A percentile compares a stretch with the other conserved stretches of the same genome.
phyloP scores from a whole-genome alignment of 2,797 vertebrate species.

The Tympanoctomys barrerae region DNA sequence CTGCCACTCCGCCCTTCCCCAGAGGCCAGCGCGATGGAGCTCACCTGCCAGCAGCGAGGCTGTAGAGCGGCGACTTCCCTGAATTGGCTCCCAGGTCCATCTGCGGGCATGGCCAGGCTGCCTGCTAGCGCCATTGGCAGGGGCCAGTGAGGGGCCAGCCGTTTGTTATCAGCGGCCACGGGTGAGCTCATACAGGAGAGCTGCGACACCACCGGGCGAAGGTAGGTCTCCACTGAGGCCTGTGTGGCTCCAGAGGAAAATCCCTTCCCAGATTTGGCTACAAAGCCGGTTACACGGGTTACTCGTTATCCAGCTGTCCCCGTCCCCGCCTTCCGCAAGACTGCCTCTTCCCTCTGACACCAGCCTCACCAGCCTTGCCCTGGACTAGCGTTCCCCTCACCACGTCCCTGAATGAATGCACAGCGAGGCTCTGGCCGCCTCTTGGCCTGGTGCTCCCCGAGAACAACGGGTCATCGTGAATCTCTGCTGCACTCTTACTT shows the following conservation, averaged over 20 bases:
- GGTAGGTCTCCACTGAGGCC: not conserved
- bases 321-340: not conserved
- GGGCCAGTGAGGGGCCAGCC: not conserved
- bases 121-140: too few relatives aligned
- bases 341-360: not conserved
- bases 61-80: too few relatives aligned
- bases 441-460: too few relatives aligned
- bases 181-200: not conserved
- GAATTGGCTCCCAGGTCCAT: too few relatives aligned
- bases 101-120: not conserved
- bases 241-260: not conserved
- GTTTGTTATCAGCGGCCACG: too few relatives aligned
- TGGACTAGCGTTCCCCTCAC: not conserved
- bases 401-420: not conserved
- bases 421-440: not conserved
- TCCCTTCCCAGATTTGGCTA: not conserved
- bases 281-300: too few relatives aligned
- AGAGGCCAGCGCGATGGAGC: rapidly evolving
- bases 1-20: too few relatives aligned
- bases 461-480: too few relatives aligned
- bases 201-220: not conserved
- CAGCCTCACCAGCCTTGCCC: not conserved
- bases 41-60: too few relatives aligned
- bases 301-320: not conserved
- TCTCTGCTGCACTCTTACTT: too few relatives aligned